phyloP scores from a whole-genome alignment of 2,113 vertebrate species.

The Pangasianodon hypophthalmus region DNA sequence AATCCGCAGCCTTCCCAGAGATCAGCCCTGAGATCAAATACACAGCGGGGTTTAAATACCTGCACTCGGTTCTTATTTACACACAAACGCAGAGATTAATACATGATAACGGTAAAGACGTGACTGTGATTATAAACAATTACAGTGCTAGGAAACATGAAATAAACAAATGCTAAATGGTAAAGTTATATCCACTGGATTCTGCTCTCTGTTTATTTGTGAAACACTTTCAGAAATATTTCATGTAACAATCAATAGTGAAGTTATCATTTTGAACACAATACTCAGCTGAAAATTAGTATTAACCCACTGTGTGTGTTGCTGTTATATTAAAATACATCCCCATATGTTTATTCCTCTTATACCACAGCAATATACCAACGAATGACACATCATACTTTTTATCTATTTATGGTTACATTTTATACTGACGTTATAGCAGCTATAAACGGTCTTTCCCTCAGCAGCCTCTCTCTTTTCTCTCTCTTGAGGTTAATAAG shows the following conservation, averaged over 20 bases:
- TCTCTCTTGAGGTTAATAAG: neutral
- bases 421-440: neutral
- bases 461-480: neutral
- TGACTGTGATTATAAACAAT: neutral
- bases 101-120: neutral
- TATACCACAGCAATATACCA: neutral
- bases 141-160: neutral
- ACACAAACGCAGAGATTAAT: neutral
- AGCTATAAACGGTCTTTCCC: too few relatives aligned
- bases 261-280: neutral
- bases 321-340: neutral
- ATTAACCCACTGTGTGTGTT: neutral
- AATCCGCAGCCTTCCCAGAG: slow-evolving; percentile 26
- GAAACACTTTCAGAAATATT: neutral
- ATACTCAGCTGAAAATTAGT: neutral
- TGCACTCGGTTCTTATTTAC: neutral
- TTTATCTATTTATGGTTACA: too few relatives aligned
- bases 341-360: neutral
- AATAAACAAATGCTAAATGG: neutral
- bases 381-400: neutral
- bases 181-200: too few relatives aligned
- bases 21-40: slow-evolving; percentile 21
- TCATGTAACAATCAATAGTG: neutral
- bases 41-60: neutral
- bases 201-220: neutral